These are phyloP conservation scores for Leptestheria dahalacensis DNA, from an alignment of 1,140 invertebrate genomes.

Conservation along the genomic window DNA sequence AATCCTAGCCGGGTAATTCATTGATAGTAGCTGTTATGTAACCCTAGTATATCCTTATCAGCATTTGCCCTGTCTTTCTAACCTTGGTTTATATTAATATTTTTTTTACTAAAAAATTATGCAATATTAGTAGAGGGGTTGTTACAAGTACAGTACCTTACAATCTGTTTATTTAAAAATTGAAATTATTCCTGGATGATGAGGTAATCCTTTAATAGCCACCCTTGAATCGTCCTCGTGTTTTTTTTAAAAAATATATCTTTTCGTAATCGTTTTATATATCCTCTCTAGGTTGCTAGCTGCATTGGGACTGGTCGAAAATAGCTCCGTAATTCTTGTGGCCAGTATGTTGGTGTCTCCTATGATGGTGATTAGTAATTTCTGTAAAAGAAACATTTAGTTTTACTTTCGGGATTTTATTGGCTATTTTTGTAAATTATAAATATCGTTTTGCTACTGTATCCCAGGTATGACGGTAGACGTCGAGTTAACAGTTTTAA, in stretches of 20 bases:
- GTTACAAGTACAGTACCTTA: too few species aligned
- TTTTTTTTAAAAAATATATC: neutral
- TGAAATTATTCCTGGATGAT: too few species aligned
- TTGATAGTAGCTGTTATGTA: too few species aligned
- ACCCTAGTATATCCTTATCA: too few species aligned
- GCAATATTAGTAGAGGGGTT: too few species aligned
- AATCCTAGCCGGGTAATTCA: constrained; percentile 64
- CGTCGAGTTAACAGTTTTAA: neutral
- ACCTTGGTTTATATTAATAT: too few species aligned
- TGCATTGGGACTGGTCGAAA: constrained; percentile 58
- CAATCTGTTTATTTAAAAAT: too few species aligned
- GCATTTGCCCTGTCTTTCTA: too few species aligned
- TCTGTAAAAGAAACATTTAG: neutral
- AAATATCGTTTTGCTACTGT: neutral
- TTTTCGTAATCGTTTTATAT: neutral
- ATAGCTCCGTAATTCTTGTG: constrained; percentile 63
- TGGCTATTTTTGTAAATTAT: neutral
- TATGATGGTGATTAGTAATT: constrained; percentile 46
- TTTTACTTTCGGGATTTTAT: neutral
- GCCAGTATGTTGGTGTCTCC: constrained; percentile 78
- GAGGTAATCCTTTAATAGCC: constrained; percentile 26
- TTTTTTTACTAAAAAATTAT: too few species aligned
- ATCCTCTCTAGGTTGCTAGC: constrained; percentile 38
- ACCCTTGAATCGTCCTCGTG: too few species aligned
- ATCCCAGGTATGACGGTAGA: neutral